A percentile compares a stretch with the other conserved stretches of the same genome.
Evolutionary conservation across 2,888 invertebrate genomes (phyloP).

Genomic region (Agonopterix alstromeriana): DNA sequence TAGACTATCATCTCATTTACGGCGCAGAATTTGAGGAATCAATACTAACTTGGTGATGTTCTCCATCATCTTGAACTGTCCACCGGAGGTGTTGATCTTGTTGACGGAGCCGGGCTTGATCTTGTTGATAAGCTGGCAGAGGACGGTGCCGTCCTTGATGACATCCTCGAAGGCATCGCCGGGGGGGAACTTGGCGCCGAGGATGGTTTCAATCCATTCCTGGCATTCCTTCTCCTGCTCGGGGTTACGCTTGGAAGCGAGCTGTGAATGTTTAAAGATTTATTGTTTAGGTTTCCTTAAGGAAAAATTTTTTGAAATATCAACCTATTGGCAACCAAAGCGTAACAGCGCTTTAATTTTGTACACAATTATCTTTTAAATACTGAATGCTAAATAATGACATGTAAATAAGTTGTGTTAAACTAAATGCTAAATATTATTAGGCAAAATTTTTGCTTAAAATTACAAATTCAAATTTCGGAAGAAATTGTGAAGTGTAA

Average conservation of each 20-base stretch:
- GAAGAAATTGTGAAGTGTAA: not conserved
- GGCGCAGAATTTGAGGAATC: not conserved
- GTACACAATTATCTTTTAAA: too few species aligned
- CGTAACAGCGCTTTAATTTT: too few species aligned
- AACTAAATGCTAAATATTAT: not conserved
- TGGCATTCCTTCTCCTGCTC: constrained; percentile 92
- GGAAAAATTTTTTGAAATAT: too few species aligned
- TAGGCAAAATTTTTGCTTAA: not conserved
- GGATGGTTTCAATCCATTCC: constrained; percentile 92
- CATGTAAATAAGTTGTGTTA: not conserved
- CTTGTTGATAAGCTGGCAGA: constrained; percentile 97
- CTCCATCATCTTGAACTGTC: constrained; percentile 99
- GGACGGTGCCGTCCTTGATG: constrained; percentile 92
- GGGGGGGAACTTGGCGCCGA: constrained; percentile 92
- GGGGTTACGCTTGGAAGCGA: constrained; percentile 89
- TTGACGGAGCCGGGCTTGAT: constrained; percentile 90
- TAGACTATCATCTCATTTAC: too few species aligned
- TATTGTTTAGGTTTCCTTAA: too few species aligned
- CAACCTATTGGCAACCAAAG: too few species aligned
- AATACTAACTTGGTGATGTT: constrained; percentile 93
- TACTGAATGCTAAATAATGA: too few species aligned
- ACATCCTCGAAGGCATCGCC: constrained; percentile 91
- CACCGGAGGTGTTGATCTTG: constrained; percentile 95
- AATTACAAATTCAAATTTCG: not conserved
- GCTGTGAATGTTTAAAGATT: constrained; percentile 57